Conservation (phyloP, 2,797 vertebrate genomes). For the Cetoscarus ocellatus region DNA sequence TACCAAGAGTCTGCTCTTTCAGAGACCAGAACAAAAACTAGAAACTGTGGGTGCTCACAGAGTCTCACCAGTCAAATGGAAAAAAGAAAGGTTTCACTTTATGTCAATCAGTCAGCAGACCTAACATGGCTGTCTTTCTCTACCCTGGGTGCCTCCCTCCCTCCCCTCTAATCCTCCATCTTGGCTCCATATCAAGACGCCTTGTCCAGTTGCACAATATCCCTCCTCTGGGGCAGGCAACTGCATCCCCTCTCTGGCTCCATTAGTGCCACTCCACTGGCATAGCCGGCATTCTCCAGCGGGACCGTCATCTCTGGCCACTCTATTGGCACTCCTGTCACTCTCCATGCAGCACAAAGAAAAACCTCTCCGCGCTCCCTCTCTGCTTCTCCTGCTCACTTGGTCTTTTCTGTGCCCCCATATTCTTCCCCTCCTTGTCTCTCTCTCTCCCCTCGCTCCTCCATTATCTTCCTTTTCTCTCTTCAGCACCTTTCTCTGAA, state of each 20-base stretch:
- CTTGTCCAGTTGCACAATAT: slow-evolving; percentile 86
- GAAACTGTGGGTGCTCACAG: slow-evolving; percentile 28
- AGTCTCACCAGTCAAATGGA: slow-evolving; percentile 51
- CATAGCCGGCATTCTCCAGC: slow-evolving; percentile 84
- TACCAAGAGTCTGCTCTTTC: slow-evolving; percentile 21
- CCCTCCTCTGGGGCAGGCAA: slow-evolving; percentile 80
- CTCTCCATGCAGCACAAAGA: slow-evolving; percentile 75
- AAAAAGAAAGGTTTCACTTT: slow-evolving; percentile 63
- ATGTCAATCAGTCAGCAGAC: slow-evolving; percentile 82
- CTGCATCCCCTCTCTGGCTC: slow-evolving; percentile 82
- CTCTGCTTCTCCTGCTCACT: slow-evolving; percentile 61
- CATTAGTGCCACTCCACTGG: slow-evolving; percentile 84
- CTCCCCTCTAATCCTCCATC: slow-evolving; percentile 79
- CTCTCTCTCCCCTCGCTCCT: slow-evolving; percentile 44
- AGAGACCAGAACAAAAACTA: slow-evolving; percentile 19
- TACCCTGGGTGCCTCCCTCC: slow-evolving; percentile 61
- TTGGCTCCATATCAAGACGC: slow-evolving; percentile 82
- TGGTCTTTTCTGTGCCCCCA: slow-evolving; percentile 65
- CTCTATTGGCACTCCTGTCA: slow-evolving; percentile 82
- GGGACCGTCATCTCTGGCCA: slow-evolving; percentile 82
- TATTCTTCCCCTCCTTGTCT: slow-evolving; percentile 66
- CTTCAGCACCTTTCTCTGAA: slow-evolving; percentile 70
- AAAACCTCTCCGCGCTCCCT: slow-evolving; percentile 62
- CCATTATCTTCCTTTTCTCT: slow-evolving; percentile 71
- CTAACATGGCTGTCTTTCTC: slow-evolving; percentile 81